Evolutionary conservation across 2,888 invertebrate genomes (phyloP), one percentile per base, ranked within the genome.

Genomic region (Oscheius onirici): DNA sequence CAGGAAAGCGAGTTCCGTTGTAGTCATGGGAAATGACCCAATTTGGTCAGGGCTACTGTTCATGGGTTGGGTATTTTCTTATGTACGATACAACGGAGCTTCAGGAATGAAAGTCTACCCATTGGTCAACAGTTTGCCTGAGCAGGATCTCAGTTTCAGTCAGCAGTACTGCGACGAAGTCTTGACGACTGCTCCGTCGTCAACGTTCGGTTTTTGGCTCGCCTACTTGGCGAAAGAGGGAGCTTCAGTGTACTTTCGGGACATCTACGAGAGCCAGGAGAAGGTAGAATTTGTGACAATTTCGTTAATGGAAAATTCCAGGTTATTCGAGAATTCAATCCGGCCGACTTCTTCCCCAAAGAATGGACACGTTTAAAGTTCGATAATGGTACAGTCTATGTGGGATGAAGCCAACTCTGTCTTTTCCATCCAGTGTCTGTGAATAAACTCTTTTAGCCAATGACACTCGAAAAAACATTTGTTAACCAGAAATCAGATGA

Each of bases 141-240:
- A 73, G 52, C 63, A 72, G 10, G 77, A 77, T 60, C 52, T 77
- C 24, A 69, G 67, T 3, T 75, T 77, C 41, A 71, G 75, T 0
- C 24, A 69, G 22, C 44, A 65, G 1, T 77, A 67, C 44, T 77
- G 77, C 43, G 77, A 77, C 17, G 71, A 69, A 11, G 70, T 74
- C 2, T 57, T 77, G 2, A 75, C 75, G 1, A 77, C 77, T 34
- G 77, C 77, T 1, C 73, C 77, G 10, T 73, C 75, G 2, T 77
- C 77, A 3, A 77, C 77, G 0, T 77, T 77, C 40, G 77, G 73
- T 11, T 77, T 72, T 70, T 77, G 77, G 77, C 17, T 77, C 5
- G 72, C 71, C 3, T 77, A 75, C 46, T 34, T 77, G 52, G 58
- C 77, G 17, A 77, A 77, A 41, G 40, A 58, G 10, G 43, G 44